Evolutionary conservation across 2,888 invertebrate genomes (phyloP), one percentile per base, ranked within the genome.

Genomic region (Ophion obscuratus): DNA sequence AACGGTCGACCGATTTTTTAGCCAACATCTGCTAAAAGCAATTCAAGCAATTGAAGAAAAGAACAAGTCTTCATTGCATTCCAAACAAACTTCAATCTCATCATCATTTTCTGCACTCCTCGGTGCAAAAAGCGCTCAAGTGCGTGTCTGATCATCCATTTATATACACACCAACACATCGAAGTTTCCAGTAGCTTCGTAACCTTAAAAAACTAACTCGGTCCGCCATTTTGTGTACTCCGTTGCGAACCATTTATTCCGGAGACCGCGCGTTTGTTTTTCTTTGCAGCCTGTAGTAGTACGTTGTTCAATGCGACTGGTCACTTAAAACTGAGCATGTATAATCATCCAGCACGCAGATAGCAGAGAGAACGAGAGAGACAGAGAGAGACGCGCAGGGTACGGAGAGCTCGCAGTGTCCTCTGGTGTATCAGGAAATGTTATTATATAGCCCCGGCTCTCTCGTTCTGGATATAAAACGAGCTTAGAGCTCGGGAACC

Each of bases 401-500:
- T 40, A 40, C 9, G 40, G 40, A 40, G 40, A 40, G 31, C 53
- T 64, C 64, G 76, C 36, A 47, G 31, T 68, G 77, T 81, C 84
- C 81, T 81, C 77, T 57, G 73, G 73, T 61, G 53, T 84, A 84
- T 84, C 84, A 84, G 84, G 84, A 84, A 84, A 70, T 84, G 83
- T 83, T 71, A 80, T 70, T 79, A 75, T 53, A 53, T 57, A 74
- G 74, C 61, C 53, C 10, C 67, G 20, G 78, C 61, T 82, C 76
- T 44, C 61, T 77, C 75, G 67, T 53, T 68, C 81, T 79, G 59
- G 68, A 80, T 77, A 81, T 81, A 67, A 84, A 77, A 81, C 81
- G 68, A 77, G 84, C 81, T 84, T 81, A 81, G 76, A 31, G 44
- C 81, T 31, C 73, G 66, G 71, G 77, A 84, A 84, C 84, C 84